Evolutionary conservation across 1,140 invertebrate genomes (phyloP).

Genomic region (Diorhabda sublineata): DNA sequence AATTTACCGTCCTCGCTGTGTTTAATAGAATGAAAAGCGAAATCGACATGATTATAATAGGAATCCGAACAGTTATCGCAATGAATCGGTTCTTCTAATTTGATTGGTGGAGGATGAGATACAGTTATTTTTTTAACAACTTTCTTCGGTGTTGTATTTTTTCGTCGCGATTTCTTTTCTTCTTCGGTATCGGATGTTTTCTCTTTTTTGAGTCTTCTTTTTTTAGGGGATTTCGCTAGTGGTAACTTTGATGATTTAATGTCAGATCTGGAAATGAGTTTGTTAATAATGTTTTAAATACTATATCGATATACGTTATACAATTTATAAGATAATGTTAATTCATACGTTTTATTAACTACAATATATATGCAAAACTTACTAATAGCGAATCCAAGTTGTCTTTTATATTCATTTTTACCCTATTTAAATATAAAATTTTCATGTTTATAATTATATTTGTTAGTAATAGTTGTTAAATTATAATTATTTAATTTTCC

Average conservation of each 20-base stretch:
- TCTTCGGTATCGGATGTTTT: background rate
- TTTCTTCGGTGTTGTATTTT: conserved; percentile 10
- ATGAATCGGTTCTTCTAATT: conserved; percentile 40
- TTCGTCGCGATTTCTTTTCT: conserved; percentile 9
- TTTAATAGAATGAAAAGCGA: conserved; percentile 39
- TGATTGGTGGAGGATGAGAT: conserved; percentile 51
- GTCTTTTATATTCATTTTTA: too few species aligned
- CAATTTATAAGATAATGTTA: too few species aligned
- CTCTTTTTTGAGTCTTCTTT: background rate
- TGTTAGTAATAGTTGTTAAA: too few species aligned
- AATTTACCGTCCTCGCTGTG: conserved; percentile 42
- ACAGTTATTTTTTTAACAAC: conserved; percentile 18
- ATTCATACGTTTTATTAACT: too few species aligned
- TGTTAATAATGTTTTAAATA: background rate
- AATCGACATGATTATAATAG: conserved; percentile 36
- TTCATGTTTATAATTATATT: too few species aligned
- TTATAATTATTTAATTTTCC: too few species aligned
- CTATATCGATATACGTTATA: too few species aligned
- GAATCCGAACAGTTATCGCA: conserved; percentile 39
- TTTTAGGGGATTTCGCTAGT: background rate
- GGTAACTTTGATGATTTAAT: background rate
- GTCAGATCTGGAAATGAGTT: background rate
- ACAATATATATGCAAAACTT: too few species aligned
- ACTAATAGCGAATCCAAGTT: too few species aligned
- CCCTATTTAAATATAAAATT: too few species aligned